Conservation (phyloP, 2,113 vertebrate species). For the Gasterosteus aculeatus region DNA sequence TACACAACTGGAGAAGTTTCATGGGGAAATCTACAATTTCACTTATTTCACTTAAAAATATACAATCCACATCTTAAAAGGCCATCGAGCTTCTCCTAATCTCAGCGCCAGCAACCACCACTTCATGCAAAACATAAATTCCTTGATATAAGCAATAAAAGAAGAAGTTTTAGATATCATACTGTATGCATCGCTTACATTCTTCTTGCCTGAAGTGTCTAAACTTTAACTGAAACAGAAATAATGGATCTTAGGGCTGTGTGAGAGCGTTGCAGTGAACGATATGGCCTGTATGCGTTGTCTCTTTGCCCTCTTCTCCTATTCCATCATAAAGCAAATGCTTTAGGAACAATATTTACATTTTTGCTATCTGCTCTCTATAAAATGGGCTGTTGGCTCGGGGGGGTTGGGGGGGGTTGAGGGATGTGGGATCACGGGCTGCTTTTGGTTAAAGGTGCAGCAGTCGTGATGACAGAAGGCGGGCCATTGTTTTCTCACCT, state of each 20-base stretch:
- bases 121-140: not conserved
- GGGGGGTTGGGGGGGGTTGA: not conserved
- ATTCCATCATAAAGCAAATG: conserved; percentile 36
- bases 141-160: not conserved
- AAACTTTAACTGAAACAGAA: conserved; percentile 27
- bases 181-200: not conserved
- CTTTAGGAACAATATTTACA: conserved; percentile 22
- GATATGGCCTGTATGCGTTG: conserved; percentile 20
- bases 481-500: conserved; percentile 51
- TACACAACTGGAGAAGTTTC: not conserved
- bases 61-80: not conserved
- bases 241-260: conserved; percentile 23
- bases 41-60: not conserved
- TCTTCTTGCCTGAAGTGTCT: not conserved
- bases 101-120: not conserved
- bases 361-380: conserved; percentile 22
- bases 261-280: not conserved
- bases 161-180: not conserved
- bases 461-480: conserved; percentile 47
- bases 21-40: not conserved
- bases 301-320: conserved; percentile 6
- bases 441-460: conserved; percentile 45
- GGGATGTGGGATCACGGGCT: conserved; percentile 27
- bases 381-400: conserved; percentile 25
- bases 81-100: not conserved